These are phyloP conservation scores for Malurus leucopterus DNA, from an alignment of 2,797 vertebrate species.

Conservation along the genomic window DNA sequence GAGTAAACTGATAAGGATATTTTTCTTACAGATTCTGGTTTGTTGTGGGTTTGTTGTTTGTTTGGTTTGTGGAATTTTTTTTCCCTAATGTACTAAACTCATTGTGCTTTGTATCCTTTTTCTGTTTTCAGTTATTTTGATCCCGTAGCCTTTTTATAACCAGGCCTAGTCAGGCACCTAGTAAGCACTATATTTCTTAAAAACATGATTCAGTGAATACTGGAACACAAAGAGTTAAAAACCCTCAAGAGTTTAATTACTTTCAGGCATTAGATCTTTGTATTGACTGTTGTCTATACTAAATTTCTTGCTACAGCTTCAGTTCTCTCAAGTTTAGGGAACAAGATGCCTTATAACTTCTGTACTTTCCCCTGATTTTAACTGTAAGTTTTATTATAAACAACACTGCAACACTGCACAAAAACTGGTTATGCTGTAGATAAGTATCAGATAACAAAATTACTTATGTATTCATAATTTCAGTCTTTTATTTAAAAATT, in stretches of 20 bases:
- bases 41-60: not conserved
- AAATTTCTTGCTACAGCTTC: not conserved
- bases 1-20: not conserved
- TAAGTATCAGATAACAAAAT: not conserved
- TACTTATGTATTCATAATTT: not conserved
- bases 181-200: not conserved
- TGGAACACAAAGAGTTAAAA: not conserved
- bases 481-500: not conserved
- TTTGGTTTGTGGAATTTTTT: not conserved
- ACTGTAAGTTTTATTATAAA: not conserved
- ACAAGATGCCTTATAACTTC: not conserved
- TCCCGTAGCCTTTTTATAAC: not conserved
- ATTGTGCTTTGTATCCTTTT: not conserved
- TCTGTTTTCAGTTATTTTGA: not conserved
- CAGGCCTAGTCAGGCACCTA: not conserved
- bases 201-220: not conserved
- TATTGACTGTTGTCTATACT: not conserved
- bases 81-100: not conserved
- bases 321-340: not conserved
- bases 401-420: not conserved
- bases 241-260: rapidly evolving
- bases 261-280: not conserved
- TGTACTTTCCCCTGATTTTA: not conserved
- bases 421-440: not conserved
- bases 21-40: not conserved